Evolutionary conservation across 2,113 vertebrate species (phyloP), one percentile per base, ranked within the genome.

Genomic region (Corythoichthys intestinalis): DNA sequence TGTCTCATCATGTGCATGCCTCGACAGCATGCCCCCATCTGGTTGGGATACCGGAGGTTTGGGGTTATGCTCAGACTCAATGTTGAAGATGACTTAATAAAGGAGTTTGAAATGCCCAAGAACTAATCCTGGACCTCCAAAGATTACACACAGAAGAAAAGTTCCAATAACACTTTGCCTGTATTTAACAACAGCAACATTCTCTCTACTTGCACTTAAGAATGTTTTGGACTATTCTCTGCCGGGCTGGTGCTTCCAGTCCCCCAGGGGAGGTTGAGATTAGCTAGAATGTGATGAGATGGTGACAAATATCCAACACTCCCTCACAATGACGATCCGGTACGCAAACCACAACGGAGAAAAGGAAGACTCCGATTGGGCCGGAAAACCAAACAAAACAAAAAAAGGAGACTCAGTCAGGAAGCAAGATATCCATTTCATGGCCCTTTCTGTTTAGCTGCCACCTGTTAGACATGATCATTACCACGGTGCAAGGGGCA

Each of bases 391-490:
- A 88, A 87, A 85, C 78, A 88, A 83, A 86, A 86, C 78, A 81
- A 90, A 89, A 63, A 63, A 48, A 93, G 60, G 76, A 85, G 85
- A 92, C 89, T 87, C 88, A 81, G 82, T 88, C 94, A 94, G 95
- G 95, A 98, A 98, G 91, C 86, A 73, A 79, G 90, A 93, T 94
- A 96, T 97, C 94, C 89, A 93, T 95, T 97, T 96, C 94, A 91
- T 79, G 71, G 91, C 90, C 81, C 89, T 85, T 73, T 88, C 93
- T 92, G 94, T 95, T 96, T 95, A 92, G 89, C 91, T 90, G 84
- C 93, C 97, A 98, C 96, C 97, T 99, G 97, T 96, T 96, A 92
- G 88, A 90, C 89, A 93, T 92, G 93, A 94, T 93, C 92, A 92
- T 95, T 95, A 94, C 90, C 93, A 93, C 88, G 81, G 86, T 85